Conservation (phyloP, 1,140 invertebrate species). For the Pogonognathellus flavescens region DNA sequence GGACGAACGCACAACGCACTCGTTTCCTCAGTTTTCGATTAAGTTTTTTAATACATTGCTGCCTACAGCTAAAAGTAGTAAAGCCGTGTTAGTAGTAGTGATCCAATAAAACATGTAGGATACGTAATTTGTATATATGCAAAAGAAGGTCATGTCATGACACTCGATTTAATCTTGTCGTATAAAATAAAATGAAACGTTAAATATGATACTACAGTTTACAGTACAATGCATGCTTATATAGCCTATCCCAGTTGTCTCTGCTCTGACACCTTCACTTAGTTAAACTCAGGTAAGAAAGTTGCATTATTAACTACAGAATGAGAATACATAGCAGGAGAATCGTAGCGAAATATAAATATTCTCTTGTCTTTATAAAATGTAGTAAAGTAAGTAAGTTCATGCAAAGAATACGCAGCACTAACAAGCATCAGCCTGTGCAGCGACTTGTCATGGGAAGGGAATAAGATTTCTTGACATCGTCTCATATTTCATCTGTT, state of each 20-base stretch:
- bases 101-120: neutral
- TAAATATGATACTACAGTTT: conserved; percentile 5
- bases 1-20: neutral
- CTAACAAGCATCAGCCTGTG: conserved; percentile 32
- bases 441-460: conserved; percentile 43
- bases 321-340: neutral
- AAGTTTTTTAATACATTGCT: conserved; percentile 17
- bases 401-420: neutral
- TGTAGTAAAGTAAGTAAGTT: conserved; percentile 2
- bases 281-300: neutral
- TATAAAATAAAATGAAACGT: conserved; percentile 30
- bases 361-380: conserved; percentile 39
- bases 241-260: neutral
- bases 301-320: neutral
- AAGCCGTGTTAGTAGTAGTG: no score
- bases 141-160: conserved; percentile 51
- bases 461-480: conserved; percentile 48
- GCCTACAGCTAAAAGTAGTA: no score
- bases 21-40: conserved; percentile 32
- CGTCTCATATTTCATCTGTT: conserved; percentile 51
- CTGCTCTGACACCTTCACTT: neutral
- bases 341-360: neutral
- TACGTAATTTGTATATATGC: conserved; percentile 31
- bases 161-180: conserved; percentile 49
- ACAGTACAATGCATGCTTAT: neutral